Evolutionary conservation across 2,888 invertebrate genomes (phyloP).

Genomic region (Aphidoletes aphidimyza): DNA sequence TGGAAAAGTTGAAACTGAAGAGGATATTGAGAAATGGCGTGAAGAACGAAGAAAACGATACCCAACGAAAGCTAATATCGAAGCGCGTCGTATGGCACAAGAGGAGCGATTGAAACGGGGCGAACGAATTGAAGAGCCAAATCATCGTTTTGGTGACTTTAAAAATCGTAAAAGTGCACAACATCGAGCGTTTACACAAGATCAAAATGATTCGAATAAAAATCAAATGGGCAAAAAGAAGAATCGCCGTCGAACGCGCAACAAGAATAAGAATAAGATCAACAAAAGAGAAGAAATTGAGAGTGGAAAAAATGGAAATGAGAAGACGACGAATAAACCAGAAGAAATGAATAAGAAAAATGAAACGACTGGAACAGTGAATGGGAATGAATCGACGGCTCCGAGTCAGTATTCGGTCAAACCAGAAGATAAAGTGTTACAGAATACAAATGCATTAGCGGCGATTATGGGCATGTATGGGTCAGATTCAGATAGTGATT

Average conservation of each 20-base stretch:
- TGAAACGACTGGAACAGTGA: neutral
- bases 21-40: slow-evolving; percentile 87
- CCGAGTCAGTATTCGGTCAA: neutral
- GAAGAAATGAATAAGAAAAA: too few relatives aligned
- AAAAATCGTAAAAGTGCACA: slow-evolving; percentile 49
- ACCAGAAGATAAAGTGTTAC: neutral
- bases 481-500: slow-evolving; percentile 60
- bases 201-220: neutral
- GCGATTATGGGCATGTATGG: slow-evolving; percentile 64
- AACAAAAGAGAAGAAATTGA: too few relatives aligned
- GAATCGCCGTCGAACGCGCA: slow-evolving; percentile 56
- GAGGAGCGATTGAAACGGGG: slow-evolving; percentile 79
- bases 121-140: slow-evolving; percentile 72
- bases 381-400: too few relatives aligned
- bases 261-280: slow-evolving; percentile 58
- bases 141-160: slow-evolving; percentile 64
- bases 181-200: neutral
- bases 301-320: too few relatives aligned
- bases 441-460: slow-evolving; percentile 59
- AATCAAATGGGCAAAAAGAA: slow-evolving; percentile 53
- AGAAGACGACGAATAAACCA: neutral
- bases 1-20: slow-evolving; percentile 77
- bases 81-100: slow-evolving; percentile 71
- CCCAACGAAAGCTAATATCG: slow-evolving; percentile 78
- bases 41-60: slow-evolving; percentile 82